Evolutionary conservation across 1,140 invertebrate species (phyloP), one percentile per base, ranked within the genome.

Genomic region (Atta cephalotes): DNA sequence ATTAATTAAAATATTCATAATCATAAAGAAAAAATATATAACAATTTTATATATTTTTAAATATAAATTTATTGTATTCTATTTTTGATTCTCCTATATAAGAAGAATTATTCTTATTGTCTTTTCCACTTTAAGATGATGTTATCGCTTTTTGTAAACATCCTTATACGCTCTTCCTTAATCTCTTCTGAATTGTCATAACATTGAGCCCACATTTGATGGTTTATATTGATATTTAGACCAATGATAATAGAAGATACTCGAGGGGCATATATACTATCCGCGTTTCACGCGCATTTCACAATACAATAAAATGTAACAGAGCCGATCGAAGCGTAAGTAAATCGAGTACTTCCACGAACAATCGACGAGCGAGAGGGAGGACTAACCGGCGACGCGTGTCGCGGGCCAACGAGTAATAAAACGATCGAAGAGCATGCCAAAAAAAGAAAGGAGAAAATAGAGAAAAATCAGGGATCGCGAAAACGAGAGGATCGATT

Each of bases 351-450:
- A 68, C 25, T 79, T 68, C 45, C 18, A 45, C 45, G 62, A 31
- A 45, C 63, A 49, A 80, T 80, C 28, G 28, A 53, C 68, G 62
- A 7, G 45, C 14, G 53, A 21, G 49, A 31, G 62, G 21, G 31
- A 14, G 39, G n/a, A n/a, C 31, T 56, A 35, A 80, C 78, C 76
- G 76, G 76, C 76, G 12, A 31, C 78, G 63, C 31, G 63, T 70
- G 78, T 80, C 49, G 49, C 63, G 45, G n/a, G 10, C 12, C 9
- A 35, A 53, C 14, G 49, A 56, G n/a, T 51, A 5, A 25, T 39
- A 56, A 56, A 53, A 68, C 12, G 62, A 80, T n/a, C 18, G 16
- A 65, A 28, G 45, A 3, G n/a, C 31, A n/a, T n/a, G 77, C 12
- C 12, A 63, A 9, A 16, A 2, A 18, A 28, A 58, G n/a, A 58